phyloP scores from a whole-genome alignment of 2,888 invertebrate species.

The Platerodrilus igneus region DNA sequence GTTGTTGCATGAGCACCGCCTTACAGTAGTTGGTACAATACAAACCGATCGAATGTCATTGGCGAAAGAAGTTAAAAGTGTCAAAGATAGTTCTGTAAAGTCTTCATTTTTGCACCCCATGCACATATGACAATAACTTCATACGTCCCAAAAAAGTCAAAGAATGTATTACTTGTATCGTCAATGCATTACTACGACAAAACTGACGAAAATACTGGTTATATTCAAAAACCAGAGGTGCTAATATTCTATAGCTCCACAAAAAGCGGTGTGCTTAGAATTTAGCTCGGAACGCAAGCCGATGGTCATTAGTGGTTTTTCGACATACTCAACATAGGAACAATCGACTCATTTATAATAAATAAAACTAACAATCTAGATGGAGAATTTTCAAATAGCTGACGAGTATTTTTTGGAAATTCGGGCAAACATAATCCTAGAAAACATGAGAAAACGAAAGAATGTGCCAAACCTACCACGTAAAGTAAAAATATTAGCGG shows the following conservation, averaged over 20 bases:
- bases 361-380: slow-evolving; percentile 3
- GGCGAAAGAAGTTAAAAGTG: background rate
- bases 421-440: no score
- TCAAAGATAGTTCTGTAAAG: slow-evolving; percentile 4
- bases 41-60: slow-evolving; percentile 1
- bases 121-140: slow-evolving; percentile 2
- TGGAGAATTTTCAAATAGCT: slow-evolving; percentile 5
- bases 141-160: slow-evolving; percentile 9
- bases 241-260: slow-evolving; percentile 9
- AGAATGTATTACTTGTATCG: slow-evolving; percentile 11
- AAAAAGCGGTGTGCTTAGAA: slow-evolving; percentile 9
- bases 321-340: slow-evolving; percentile 7
- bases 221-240: slow-evolving; percentile 13
- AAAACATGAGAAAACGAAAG: background rate
- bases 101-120: slow-evolving; percentile 3
- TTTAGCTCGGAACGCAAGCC: slow-evolving; percentile 6
- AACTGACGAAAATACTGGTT: slow-evolving; percentile 2
- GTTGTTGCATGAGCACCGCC: slow-evolving; percentile 5
- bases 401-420: no score
- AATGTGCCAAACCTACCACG: background rate
- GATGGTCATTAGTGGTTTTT: slow-evolving; percentile 13
- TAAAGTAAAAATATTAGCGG: slow-evolving; percentile 1
- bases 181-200: slow-evolving; percentile 7
- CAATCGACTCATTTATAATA: slow-evolving; percentile 7
- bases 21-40: slow-evolving; percentile 11